Evolutionary conservation across 2,113 vertebrate genomes (phyloP).

Genomic region (Paracanthobrama guichenoti): DNA sequence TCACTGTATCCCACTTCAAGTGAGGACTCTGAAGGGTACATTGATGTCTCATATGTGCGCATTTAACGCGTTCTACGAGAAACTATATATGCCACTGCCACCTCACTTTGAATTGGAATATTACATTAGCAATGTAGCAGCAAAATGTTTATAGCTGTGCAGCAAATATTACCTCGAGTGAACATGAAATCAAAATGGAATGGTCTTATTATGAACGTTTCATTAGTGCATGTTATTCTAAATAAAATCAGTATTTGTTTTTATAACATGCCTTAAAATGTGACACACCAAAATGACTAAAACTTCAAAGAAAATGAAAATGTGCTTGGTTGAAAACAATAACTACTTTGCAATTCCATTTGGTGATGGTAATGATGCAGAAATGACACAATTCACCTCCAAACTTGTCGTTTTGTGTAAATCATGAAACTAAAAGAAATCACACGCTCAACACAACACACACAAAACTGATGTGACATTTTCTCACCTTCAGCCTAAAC

Average conservation of each 20-base stretch:
- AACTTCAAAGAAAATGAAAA: too few relatives aligned
- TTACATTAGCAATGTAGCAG: not conserved
- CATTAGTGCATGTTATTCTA: not conserved
- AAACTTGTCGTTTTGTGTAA: not conserved
- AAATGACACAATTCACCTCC: not conserved
- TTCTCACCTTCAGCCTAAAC: constrained; percentile 19
- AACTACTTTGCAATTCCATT: not conserved
- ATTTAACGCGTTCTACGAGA: not conserved
- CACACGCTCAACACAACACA: not conserved
- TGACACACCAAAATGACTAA: too few relatives aligned
- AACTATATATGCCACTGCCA: not conserved
- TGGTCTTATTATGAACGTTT: too few relatives aligned
- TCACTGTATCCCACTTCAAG: not conserved
- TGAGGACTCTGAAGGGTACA: not conserved
- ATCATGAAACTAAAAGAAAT: not conserved
- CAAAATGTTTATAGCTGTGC: not conserved
- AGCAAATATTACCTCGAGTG: not conserved
- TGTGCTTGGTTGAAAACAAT: not conserved
- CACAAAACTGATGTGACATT: not conserved
- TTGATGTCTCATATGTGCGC: not conserved
- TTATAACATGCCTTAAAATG: too few relatives aligned
- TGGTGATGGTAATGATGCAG: not conserved
- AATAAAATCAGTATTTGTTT: not conserved
- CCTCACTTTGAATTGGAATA: not conserved
- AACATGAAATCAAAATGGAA: not conserved